Conservation (phyloP, 1,140 invertebrate genomes). For the Delia radicum region DNA sequence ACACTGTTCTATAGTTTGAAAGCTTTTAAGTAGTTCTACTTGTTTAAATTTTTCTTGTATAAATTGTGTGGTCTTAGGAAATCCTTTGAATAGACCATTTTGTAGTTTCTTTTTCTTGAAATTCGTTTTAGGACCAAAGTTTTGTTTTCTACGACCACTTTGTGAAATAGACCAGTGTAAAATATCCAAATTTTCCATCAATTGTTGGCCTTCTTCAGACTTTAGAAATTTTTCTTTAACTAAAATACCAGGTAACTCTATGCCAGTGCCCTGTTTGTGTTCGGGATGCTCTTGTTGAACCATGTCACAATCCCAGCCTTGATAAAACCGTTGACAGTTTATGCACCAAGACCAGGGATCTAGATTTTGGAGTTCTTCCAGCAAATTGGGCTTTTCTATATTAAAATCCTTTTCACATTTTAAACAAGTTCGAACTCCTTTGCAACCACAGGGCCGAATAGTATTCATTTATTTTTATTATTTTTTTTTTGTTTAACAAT, state of each 20-base stretch:
- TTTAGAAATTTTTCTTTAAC: conserved; percentile 77
- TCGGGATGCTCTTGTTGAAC: conserved; percentile 66
- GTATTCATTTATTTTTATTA: conserved; percentile 62
- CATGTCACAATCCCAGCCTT: conserved; percentile 65
- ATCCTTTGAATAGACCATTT: conserved; percentile 79
- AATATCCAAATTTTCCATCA: conserved; percentile 74
- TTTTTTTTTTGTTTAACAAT: background rate
- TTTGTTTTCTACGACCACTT: conserved; percentile 95
- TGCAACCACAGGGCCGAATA: conserved; percentile 81
- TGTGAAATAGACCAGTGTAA: conserved; percentile 90
- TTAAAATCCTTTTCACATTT: conserved; percentile 76
- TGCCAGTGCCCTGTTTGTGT: conserved; percentile 61
- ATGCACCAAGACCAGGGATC: conserved; percentile 74
- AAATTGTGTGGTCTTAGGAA: conserved; percentile 80
- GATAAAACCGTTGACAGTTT: conserved; percentile 71
- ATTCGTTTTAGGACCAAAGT: conserved; percentile 98
- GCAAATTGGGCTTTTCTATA: conserved; percentile 58
- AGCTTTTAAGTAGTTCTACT: conserved; percentile 68
- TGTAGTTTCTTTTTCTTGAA: conserved; percentile 92
- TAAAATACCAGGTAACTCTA: conserved; percentile 70
- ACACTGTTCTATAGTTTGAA: conserved; percentile 93
- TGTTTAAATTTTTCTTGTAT: conserved; percentile 76
- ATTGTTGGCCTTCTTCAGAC: conserved; percentile 66
- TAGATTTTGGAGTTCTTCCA: conserved; percentile 56
- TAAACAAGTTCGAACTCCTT: conserved; percentile 86